Percentiles rank a stretch among this genome's conserved stretches.
These are phyloP conservation scores for Hoplodrina blanda DNA, from an alignment of 2,888 invertebrate genomes.

Conservation along the genomic window DNA sequence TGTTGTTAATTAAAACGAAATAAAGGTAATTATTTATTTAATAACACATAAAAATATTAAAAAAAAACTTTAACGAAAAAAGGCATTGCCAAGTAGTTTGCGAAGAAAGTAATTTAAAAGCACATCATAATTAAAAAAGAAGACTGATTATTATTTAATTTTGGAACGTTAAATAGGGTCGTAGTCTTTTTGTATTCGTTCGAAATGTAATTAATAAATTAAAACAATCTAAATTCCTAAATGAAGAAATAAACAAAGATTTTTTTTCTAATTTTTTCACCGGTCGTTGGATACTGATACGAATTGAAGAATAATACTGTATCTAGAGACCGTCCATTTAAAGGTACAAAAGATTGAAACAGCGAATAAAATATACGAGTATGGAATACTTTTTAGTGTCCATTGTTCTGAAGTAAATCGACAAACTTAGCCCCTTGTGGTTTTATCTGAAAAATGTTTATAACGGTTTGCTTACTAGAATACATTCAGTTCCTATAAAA, in stretches of 20 bases:
- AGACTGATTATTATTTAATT: no score
- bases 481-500: slow-evolving; percentile 18
- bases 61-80: no score
- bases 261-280: not conserved
- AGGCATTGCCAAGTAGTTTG: no score
- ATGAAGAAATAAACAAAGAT: not conserved
- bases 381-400: slow-evolving; percentile 6
- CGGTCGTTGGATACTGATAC: not conserved
- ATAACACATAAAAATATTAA: no score
- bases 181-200: no score
- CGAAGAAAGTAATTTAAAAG: no score
- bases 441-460: slow-evolving; percentile 21
- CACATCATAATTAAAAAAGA: no score
- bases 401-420: slow-evolving; percentile 26
- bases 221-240: not conserved
- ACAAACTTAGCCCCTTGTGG: slow-evolving; percentile 17
- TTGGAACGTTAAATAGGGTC: no score
- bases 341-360: slow-evolving; percentile 15
- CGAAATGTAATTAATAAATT: no score
- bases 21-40: no score
- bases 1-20: no score
- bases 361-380: slow-evolving; percentile 1
- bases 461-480: slow-evolving; percentile 20
- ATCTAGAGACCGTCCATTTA: slow-evolving; percentile 2
- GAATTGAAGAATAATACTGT: not conserved